A percentile compares a stretch with the other conserved stretches of the same genome.
Evolutionary conservation across 2,888 invertebrate genomes (phyloP).

Genomic region (Sclerodermus sp.): DNA sequence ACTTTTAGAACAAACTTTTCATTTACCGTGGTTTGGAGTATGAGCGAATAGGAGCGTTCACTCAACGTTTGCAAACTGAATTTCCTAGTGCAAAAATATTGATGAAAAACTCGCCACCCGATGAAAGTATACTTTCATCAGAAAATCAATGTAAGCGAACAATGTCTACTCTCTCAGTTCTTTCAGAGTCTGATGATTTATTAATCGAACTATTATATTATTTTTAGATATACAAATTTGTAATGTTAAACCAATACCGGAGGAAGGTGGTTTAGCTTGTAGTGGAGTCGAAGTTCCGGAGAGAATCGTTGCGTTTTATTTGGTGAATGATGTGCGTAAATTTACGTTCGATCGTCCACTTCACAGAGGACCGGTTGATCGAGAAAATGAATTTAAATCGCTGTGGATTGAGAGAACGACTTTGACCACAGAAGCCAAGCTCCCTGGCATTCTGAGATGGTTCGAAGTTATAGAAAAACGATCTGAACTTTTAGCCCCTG

Average conservation of each 20-base stretch:
- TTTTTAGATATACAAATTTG: slow-evolving; percentile 84
- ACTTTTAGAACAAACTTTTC: slow-evolving; percentile 83
- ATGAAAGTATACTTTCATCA: slow-evolving; percentile 81
- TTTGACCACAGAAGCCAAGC: slow-evolving; percentile 75
- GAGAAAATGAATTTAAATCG: slow-evolving; percentile 94
- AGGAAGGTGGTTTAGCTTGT: slow-evolving; percentile 63
- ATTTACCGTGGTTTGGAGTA: slow-evolving; percentile 95
- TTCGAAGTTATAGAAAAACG: slow-evolving; percentile 82
- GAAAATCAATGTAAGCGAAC: slow-evolving; percentile 76
- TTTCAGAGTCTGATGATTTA: not conserved
- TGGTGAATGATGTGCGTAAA: slow-evolving; percentile 85
- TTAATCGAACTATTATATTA: not conserved
- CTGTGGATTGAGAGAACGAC: slow-evolving; percentile 94
- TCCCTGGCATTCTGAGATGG: slow-evolving; percentile 93
- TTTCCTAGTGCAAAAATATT: slow-evolving; percentile 93
- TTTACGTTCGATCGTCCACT: slow-evolving; percentile 90
- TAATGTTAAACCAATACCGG: slow-evolving; percentile 87
- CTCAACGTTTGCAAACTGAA: slow-evolving; percentile 88
- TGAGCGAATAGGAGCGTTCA: slow-evolving; percentile 92
- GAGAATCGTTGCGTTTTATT: slow-evolving; percentile 85
- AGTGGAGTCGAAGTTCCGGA: slow-evolving; percentile 76
- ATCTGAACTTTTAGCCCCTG: slow-evolving; percentile 78
- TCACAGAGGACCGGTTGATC: slow-evolving; percentile 86
- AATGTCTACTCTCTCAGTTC: not conserved
- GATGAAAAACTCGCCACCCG: slow-evolving; percentile 89